phyloP scores from a whole-genome alignment of 2,888 invertebrate species.

The Conops quadrifasciatus region DNA sequence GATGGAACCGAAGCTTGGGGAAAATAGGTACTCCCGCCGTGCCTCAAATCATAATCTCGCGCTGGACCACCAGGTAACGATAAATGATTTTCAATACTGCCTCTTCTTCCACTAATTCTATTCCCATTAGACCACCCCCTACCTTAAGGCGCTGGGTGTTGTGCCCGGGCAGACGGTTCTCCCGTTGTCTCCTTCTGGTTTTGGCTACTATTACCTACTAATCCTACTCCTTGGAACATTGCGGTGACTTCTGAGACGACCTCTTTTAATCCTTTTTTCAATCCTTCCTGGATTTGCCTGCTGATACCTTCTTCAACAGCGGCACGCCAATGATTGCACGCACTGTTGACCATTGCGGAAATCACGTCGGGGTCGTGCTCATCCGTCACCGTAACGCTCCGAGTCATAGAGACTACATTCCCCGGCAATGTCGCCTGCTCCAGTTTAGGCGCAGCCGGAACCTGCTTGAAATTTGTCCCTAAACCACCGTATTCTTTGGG shows the following conservation, averaged over 20 bases:
- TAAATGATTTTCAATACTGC: background rate
- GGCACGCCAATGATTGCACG: background rate
- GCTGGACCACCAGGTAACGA: background rate
- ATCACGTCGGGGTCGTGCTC: background rate
- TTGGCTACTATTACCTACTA: background rate
- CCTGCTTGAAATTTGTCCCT: no score
- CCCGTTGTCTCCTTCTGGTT: no score
- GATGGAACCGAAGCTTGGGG: no score
- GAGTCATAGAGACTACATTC: no score
- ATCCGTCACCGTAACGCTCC: background rate
- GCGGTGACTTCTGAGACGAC: background rate
- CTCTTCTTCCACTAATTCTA: background rate
- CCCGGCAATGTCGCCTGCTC: no score
- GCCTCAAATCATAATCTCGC: no score
- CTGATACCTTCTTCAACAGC: background rate
- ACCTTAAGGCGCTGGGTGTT: no score
- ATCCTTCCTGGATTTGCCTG: background rate
- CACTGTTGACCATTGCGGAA: background rate
- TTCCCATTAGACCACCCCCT: no score
- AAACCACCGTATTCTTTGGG: no score
- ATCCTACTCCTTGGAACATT: background rate
- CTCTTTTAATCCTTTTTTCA: background rate
- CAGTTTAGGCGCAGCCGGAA: no score
- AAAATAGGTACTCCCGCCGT: no score
- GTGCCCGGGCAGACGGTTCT: no score